Conservation (phyloP, 2,113 vertebrate genomes). For the Corythornis madagascariensis region DNA sequence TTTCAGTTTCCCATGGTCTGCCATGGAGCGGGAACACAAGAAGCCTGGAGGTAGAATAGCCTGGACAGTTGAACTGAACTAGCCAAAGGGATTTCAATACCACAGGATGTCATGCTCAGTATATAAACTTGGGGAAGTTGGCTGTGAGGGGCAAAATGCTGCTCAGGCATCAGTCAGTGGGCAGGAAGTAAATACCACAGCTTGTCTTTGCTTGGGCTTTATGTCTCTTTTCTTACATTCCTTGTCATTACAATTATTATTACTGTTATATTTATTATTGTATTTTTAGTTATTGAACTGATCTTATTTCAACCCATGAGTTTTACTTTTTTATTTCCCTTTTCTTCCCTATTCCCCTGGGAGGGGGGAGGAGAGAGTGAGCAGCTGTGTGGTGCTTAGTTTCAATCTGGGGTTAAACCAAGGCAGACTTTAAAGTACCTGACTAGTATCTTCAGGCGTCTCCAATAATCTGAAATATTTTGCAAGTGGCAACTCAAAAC, state of each 20-base stretch:
- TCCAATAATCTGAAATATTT: neutral
- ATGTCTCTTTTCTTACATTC: neutral
- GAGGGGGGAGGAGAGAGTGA: neutral
- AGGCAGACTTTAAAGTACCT: neutral
- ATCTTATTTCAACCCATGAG: neutral
- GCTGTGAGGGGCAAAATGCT: neutral
- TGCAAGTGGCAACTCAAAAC: neutral
- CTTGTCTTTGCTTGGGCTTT: neutral
- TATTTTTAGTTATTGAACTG: neutral
- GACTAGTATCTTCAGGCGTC: neutral
- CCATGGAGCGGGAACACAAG: neutral
- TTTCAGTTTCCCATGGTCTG: neutral
- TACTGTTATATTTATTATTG: neutral
- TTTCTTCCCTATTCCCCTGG: neutral
- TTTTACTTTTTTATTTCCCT: neutral
- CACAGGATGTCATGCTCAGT: neutral
- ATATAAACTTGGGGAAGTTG: neutral
- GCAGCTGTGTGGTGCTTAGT: neutral
- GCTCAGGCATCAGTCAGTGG: neutral
- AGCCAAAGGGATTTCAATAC: neutral
- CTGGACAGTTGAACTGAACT: neutral
- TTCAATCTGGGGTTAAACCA: neutral
- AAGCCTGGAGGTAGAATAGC: neutral
- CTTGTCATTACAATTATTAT: neutral
- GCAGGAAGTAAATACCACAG: too few relatives aligned